Conservation (phyloP, 2,888 invertebrate genomes). For the Eupithecia centaureata region DNA sequence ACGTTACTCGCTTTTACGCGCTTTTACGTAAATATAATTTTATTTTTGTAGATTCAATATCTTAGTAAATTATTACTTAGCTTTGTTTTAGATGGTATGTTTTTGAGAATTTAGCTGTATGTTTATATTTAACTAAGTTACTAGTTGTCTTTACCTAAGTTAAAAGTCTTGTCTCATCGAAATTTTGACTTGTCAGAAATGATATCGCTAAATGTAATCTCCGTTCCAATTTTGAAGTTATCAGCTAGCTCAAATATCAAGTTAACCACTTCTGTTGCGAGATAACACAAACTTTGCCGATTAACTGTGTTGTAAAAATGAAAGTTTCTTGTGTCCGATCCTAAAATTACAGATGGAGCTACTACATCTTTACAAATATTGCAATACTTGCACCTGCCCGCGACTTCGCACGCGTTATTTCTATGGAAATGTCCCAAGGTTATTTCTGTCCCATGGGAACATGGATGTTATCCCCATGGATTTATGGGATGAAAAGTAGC, state of each 20-base stretch:
- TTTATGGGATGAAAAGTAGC: no score
- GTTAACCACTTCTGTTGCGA: conserved; percentile 56
- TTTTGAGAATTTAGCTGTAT: background rate
- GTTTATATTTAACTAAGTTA: no score
- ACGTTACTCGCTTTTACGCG: conserved; percentile 42
- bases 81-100: background rate
- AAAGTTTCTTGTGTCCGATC: background rate
- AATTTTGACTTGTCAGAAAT: conserved; percentile 22
- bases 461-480: no score
- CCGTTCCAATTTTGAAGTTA: conserved; percentile 73
- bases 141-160: background rate
- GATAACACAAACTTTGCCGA: conserved; percentile 50
- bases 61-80: background rate
- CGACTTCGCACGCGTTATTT: no score
- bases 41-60: background rate
- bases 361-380: no score
- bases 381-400: no score
- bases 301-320: background rate
- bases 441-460: no score
- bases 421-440: no score
- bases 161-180: background rate
- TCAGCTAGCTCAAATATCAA: conserved; percentile 71
- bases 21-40: background rate
- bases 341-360: no score
- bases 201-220: conserved; percentile 63